phyloP scores from a whole-genome alignment of 2,113 vertebrate species.

The Myrmophylax atrothorax region DNA sequence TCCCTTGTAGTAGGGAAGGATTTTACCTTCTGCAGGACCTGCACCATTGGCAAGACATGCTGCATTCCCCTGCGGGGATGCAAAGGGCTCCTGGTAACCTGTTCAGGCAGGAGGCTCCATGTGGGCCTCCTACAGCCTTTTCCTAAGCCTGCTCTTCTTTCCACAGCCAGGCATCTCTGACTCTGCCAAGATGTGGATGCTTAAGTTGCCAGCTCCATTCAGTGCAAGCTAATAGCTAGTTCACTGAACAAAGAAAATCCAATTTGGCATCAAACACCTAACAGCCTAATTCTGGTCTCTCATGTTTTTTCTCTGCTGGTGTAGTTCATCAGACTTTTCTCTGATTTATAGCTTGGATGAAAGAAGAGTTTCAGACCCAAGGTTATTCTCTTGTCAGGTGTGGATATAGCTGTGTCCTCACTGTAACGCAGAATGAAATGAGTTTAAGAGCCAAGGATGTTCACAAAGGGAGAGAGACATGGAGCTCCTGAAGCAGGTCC shows the following conservation, averaged over 20 bases:
- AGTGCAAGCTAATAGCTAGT: background rate
- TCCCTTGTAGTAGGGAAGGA: background rate
- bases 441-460: background rate
- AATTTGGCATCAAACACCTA: background rate
- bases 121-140: background rate
- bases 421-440: background rate
- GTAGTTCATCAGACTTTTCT: background rate
- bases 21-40: background rate
- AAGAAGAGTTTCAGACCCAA: background rate
- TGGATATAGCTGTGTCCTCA: background rate
- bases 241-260: background rate
- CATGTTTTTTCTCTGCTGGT: background rate
- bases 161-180: background rate
- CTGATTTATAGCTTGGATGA: background rate
- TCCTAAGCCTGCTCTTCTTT: background rate
- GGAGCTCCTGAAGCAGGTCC: background rate
- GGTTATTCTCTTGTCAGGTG: background rate
- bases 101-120: background rate
- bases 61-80: background rate
- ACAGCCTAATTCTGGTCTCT: background rate
- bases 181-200: background rate
- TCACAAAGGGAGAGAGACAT: background rate
- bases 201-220: background rate
- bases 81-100: background rate
- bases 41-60: accelerated